Conservation (phyloP, 2,888 invertebrate species). For the Schrankia costaestrigalis region DNA sequence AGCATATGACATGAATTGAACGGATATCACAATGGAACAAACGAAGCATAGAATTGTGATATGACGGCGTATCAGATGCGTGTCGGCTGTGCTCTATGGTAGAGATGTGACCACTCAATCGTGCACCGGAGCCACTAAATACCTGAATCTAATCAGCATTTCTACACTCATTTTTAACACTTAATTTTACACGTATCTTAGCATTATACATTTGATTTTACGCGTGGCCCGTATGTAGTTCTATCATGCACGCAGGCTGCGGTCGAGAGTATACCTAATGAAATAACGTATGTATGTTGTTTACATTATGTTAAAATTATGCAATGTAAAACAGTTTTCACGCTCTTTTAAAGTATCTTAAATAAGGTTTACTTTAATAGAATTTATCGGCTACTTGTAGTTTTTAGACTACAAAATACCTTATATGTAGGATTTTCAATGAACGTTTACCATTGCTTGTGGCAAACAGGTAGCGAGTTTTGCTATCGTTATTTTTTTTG, state of each 20-base stretch:
- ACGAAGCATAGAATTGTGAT: slow-evolving; percentile 74
- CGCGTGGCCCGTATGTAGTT: slow-evolving; percentile 48
- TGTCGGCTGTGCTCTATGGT: slow-evolving; percentile 55
- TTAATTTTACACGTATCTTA: slow-evolving; percentile 79
- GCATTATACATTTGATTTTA: slow-evolving; percentile 70
- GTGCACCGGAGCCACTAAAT: slow-evolving; percentile 62
- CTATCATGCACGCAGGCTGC: slow-evolving; percentile 27
- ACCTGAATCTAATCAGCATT: slow-evolving; percentile 80
- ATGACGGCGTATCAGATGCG: slow-evolving; percentile 70
- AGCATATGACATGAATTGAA: slow-evolving; percentile 76
- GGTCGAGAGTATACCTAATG: slow-evolving; percentile 29
- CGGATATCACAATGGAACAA: slow-evolving; percentile 73
- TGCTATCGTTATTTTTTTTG: too few species aligned
- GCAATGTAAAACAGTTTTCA: slow-evolving; percentile 13
- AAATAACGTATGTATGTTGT: slow-evolving; percentile 22
- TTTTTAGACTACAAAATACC: too few species aligned
- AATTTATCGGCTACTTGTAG: too few species aligned
- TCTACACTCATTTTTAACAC: slow-evolving; percentile 80
- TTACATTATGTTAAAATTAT: slow-evolving; percentile 25
- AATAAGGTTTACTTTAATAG: too few species aligned
- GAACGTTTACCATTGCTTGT: too few species aligned
- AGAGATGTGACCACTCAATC: slow-evolving; percentile 73
- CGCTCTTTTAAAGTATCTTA: neutral
- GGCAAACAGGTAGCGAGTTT: too few species aligned
- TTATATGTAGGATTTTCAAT: too few species aligned